Conservation (phyloP, 2,797 vertebrate genomes). For the Argya squamiceps region DNA sequence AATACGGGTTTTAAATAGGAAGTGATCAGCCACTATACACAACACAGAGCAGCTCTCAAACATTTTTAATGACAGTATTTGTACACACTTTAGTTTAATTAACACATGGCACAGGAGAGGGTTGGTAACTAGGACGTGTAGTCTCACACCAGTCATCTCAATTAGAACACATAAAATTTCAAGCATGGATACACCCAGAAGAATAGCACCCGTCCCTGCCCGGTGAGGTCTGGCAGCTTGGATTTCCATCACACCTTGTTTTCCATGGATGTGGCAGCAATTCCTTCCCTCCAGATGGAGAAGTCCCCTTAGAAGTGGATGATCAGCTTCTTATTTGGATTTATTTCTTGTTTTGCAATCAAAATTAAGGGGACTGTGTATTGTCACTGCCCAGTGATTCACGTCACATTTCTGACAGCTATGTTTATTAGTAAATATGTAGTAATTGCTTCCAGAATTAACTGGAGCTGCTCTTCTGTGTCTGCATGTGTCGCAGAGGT, state of each 20-base stretch:
- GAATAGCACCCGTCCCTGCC: neutral
- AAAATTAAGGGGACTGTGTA: neutral
- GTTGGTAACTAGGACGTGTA: conserved; percentile 48
- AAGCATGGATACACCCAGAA: neutral
- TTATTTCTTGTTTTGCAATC: conserved; percentile 35
- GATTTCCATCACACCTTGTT: conserved; percentile 18
- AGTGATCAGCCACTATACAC: conserved; percentile 43
- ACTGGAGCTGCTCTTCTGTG: neutral
- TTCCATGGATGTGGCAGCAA: neutral
- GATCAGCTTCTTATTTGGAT: conserved; percentile 26
- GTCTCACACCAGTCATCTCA: conserved; percentile 39
- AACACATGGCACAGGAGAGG: conserved; percentile 54
- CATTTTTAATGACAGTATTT: conserved; percentile 63
- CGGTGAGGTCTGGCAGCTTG: neutral
- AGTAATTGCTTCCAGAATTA: conserved; percentile 33
- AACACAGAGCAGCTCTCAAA: conserved; percentile 60
- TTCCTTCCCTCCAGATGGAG: conserved; percentile 36
- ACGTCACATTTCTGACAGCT: conserved; percentile 19
- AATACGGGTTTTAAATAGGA: conserved; percentile 53
- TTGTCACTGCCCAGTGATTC: conserved; percentile 35
- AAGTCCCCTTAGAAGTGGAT: neutral
- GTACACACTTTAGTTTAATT: conserved; percentile 64
- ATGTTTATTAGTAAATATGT: conserved; percentile 38
- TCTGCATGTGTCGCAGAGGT: neutral
- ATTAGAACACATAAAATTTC: conserved; percentile 33